These are phyloP conservation scores for Chlamydotis undulata DNA, from an alignment of 2,113 vertebrate species.

Conservation along the genomic window DNA sequence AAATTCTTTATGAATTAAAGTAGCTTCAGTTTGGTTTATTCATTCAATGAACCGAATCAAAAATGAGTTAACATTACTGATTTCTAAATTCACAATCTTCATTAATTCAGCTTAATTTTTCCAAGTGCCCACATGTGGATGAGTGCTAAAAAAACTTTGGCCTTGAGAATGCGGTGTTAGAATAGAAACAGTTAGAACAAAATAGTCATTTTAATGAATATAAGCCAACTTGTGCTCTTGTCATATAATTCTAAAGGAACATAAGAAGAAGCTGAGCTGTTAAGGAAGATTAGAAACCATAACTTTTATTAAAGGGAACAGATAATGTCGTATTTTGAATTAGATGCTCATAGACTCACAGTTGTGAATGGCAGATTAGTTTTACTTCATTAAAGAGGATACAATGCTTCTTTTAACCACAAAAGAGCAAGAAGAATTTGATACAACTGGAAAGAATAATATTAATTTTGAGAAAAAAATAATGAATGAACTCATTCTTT, in stretches of 20 bases:
- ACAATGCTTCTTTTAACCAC: background rate
- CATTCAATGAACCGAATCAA: background rate
- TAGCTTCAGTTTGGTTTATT: background rate
- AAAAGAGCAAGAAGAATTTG: background rate
- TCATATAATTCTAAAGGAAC: background rate
- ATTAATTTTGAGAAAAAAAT: background rate
- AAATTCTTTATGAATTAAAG: background rate
- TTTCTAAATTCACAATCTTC: background rate
- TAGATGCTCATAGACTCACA: background rate
- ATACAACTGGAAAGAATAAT: background rate
- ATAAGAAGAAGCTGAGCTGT: background rate
- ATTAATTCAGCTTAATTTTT: background rate
- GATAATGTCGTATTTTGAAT: background rate
- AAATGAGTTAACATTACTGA: background rate
- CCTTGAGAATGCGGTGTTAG: background rate
- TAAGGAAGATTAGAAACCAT: background rate
- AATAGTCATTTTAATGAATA: background rate
- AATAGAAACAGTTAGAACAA: background rate
- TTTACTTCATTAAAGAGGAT: background rate
- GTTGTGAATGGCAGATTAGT: constrained; percentile 8
- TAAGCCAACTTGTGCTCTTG: background rate
- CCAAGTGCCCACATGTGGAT: background rate
- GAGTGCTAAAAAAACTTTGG: background rate
- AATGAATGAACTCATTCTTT: background rate
- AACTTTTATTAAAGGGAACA: background rate